A percentile compares a stretch with the other conserved stretches of the same genome.
Conservation (phyloP, 2,113 vertebrate species). For the Leptodactylus fuscus region DNA sequence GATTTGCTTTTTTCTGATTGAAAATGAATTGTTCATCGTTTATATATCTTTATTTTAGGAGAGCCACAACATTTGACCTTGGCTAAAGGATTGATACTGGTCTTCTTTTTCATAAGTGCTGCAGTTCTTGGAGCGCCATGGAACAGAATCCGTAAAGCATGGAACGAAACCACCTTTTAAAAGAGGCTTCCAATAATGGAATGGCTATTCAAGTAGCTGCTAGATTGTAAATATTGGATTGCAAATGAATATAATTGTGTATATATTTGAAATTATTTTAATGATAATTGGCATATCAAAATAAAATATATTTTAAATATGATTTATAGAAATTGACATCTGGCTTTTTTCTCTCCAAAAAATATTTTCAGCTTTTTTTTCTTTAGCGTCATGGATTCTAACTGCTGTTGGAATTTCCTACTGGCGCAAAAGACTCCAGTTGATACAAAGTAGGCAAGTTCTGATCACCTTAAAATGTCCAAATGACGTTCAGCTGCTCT, state of each 20-base stretch:
- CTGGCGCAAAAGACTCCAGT: no score
- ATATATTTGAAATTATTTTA: not conserved
- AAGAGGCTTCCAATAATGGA: not conserved
- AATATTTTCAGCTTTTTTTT: no score
- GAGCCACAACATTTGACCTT: conserved; percentile 82
- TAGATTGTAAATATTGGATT: not conserved
- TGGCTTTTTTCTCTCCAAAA: not conserved
- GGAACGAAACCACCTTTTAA: conserved; percentile 62
- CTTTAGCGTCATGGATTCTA: no score
- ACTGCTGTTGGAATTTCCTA: no score
- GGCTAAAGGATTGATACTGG: conserved; percentile 84
- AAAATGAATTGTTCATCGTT: not conserved
- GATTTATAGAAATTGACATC: not conserved
- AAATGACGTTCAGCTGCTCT: no score
- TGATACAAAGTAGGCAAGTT: no score
- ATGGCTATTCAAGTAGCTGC: no score
- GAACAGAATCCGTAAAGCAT: conserved; percentile 72
- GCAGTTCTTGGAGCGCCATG: conserved; percentile 80
- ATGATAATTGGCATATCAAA: not conserved
- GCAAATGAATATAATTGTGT: not conserved
- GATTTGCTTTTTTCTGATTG: not conserved
- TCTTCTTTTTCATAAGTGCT: conserved; percentile 75
- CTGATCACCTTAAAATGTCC: no score
- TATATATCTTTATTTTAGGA: conserved; percentile 70
- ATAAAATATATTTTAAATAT: not conserved